These are phyloP conservation scores for Argopecten irradians DNA, from an alignment of 1,140 invertebrate genomes.

Conservation along the genomic window DNA sequence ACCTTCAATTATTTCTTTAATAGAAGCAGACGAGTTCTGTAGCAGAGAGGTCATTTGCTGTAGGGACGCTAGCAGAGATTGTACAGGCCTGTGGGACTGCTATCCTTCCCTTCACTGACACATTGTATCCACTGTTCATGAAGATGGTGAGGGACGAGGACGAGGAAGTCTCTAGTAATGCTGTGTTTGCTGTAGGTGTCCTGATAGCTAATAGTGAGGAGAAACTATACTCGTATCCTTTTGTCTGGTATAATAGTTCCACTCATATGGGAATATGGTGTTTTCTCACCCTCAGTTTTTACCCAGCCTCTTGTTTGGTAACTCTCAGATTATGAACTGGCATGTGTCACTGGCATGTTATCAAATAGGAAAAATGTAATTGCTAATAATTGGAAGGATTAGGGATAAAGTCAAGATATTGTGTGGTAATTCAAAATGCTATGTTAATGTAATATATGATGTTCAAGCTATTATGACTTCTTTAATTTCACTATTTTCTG, in stretches of 20 bases:
- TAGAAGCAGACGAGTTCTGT: conserved; percentile 81
- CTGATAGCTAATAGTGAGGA: conserved; percentile 82
- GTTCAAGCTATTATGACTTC: no score
- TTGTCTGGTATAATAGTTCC: conserved; percentile 79
- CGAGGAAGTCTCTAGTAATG: conserved; percentile 87
- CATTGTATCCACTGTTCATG: conserved; percentile 83
- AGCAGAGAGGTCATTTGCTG: conserved; percentile 84
- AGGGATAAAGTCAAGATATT: no score
- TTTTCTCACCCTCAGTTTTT: conserved; percentile 81
- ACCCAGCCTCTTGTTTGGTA: no score
- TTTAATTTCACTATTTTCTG: no score
- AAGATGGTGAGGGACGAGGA: conserved; percentile 81
- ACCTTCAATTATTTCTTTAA: background rate
- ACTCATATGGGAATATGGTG: conserved; percentile 82
- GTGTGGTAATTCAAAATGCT: no score
- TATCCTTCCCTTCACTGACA: conserved; percentile 79
- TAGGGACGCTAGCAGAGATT: conserved; percentile 86
- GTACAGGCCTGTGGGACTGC: conserved; percentile 81
- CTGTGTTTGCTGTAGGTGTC: conserved; percentile 87
- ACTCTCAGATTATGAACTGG: no score
- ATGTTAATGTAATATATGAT: no score
- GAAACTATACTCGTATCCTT: conserved; percentile 81
- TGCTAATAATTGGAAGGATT: no score
- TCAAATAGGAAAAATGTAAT: no score
- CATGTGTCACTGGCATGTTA: no score